A percentile compares a stretch with the other conserved stretches of the same genome.
These are phyloP conservation scores for Brenthis ino DNA, from an alignment of 2,888 invertebrate genomes.

Conservation along the genomic window DNA sequence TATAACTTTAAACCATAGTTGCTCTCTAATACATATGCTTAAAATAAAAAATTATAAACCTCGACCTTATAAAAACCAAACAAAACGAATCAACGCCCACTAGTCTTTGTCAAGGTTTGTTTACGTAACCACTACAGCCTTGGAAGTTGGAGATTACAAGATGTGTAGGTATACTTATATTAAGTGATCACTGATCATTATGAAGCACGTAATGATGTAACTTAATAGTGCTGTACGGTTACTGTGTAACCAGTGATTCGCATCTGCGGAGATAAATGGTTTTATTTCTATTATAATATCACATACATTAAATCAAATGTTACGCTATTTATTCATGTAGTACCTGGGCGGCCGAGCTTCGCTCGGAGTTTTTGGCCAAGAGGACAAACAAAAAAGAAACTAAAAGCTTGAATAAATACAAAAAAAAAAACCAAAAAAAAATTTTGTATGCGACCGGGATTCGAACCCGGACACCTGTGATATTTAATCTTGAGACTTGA, in stretches of 20 bases:
- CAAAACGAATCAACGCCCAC: slow-evolving; percentile 27
- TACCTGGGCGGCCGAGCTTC: too few species aligned
- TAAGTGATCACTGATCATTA: slow-evolving; percentile 28
- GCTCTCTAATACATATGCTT: not conserved
- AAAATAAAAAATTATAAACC: not conserved
- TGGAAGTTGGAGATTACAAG: slow-evolving; percentile 34
- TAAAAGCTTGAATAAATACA: too few species aligned
- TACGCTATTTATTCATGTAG: too few species aligned
- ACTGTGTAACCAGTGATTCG: not conserved
- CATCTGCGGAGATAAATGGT: not conserved
- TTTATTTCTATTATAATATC: too few species aligned
- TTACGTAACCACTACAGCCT: slow-evolving; percentile 38
- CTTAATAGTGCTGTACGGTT: not conserved
- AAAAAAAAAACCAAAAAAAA: too few species aligned
- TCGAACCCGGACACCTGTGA: too few species aligned
- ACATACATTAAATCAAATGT: too few species aligned
- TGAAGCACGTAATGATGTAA: slow-evolving; percentile 18
- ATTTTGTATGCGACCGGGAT: too few species aligned
- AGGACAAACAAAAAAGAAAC: too few species aligned
- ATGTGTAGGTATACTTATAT: slow-evolving; percentile 17
- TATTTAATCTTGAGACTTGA: too few species aligned
- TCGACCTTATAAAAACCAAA: slow-evolving; percentile 11
- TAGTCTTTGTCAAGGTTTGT: slow-evolving; percentile 43
- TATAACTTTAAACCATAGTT: too few species aligned
- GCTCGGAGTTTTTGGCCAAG: too few species aligned